Evolutionary conservation across 2,888 invertebrate genomes (phyloP).

Genomic region (Acanthosepion esculentum): DNA sequence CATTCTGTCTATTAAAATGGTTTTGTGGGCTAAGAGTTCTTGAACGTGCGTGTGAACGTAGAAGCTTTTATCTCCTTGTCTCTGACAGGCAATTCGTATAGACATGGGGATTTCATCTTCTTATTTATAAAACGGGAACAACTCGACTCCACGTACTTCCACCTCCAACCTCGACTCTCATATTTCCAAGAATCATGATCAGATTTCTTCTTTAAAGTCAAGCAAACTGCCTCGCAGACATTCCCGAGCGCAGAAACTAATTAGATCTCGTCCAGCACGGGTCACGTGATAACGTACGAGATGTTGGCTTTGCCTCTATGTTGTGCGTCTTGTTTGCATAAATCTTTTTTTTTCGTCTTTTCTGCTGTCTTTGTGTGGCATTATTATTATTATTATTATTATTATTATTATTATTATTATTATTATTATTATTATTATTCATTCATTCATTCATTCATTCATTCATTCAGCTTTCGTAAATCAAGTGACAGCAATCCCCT

Average conservation of each 20-base stretch:
- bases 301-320: not conserved
- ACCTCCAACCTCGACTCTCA: not conserved
- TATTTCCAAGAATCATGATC: not conserved
- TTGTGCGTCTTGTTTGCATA: not conserved
- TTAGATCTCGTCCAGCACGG: slow-evolving; percentile 12
- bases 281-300: not conserved
- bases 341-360: no score
- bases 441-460: no score
- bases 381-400: not conserved
- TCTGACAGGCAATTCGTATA: not conserved
- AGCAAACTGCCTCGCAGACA: slow-evolving; percentile 33
- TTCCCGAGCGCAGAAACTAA: slow-evolving; percentile 5
- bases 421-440: no score
- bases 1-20: not conserved
- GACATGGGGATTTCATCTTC: not conserved
- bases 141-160: not conserved
- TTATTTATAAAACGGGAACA: not conserved
- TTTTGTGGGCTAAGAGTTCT: not conserved
- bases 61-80: not conserved
- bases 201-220: not conserved
- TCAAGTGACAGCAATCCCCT: no score
- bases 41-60: not conserved
- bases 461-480: no score
- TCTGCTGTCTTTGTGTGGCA: not conserved
- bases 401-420: no score